Percentiles rank a stretch among this genome's conserved stretches.
Evolutionary conservation across 2,888 invertebrate genomes (phyloP).

Genomic region (Tipula lateralis): DNA sequence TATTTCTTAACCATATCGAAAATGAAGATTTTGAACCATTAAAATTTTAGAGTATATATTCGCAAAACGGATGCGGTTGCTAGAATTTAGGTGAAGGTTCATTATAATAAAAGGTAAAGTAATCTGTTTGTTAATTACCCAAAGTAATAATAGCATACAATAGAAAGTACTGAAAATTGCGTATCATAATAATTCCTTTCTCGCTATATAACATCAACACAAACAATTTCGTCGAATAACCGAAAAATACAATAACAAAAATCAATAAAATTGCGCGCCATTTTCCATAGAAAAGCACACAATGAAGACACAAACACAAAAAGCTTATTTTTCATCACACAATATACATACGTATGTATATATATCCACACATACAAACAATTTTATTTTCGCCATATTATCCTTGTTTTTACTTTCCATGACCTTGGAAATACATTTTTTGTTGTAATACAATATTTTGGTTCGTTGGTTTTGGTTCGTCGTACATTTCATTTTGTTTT

Average conservation of each 20-base stretch:
- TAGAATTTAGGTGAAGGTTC: neutral
- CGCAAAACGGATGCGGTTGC: too few relatives aligned
- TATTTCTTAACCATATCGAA: too few relatives aligned
- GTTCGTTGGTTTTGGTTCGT: neutral
- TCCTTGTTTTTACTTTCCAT: constrained; percentile 19
- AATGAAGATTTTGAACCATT: too few relatives aligned
- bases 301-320: neutral
- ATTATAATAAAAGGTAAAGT: neutral
- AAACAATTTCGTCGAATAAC: neutral
- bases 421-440: neutral
- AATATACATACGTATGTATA: neutral
- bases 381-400: neutral
- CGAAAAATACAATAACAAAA: neutral
- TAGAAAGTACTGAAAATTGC: neutral
- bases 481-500: neutral
- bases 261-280: neutral
- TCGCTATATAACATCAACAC: neutral
- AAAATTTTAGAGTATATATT: too few relatives aligned
- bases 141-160: neutral
- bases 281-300: neutral
- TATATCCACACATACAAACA: neutral
- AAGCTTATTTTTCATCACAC: neutral
- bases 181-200: neutral
- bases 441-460: constrained; percentile 11
- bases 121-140: neutral